Conservation (phyloP, 2,113 vertebrate genomes). For the Rhinoderma darwinii region DNA sequence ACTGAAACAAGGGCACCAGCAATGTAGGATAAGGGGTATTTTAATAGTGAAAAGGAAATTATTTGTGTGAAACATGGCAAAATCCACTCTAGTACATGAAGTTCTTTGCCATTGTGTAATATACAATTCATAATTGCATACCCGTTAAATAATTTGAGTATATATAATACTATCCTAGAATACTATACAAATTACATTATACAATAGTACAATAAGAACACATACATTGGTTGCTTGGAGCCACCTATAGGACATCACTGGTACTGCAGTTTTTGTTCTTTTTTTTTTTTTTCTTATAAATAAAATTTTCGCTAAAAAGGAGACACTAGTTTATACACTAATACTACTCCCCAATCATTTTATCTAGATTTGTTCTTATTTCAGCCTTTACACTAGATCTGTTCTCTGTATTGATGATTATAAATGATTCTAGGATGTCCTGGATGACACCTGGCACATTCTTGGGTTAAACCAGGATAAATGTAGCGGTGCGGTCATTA, state of each 20-base stretch:
- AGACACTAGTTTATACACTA: too few relatives aligned
- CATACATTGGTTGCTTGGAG: not conserved
- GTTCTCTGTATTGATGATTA: not conserved
- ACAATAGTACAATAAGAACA: not conserved
- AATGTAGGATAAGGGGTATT: not conserved
- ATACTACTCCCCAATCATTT: not conserved
- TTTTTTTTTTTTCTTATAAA: not conserved
- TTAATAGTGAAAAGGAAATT: not conserved
- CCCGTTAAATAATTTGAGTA: not conserved
- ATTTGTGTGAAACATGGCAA: too few relatives aligned
- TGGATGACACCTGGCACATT: conserved; percentile 72
- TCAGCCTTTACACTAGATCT: not conserved
- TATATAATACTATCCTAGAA: not conserved
- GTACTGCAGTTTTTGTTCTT: not conserved
- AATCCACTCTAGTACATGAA: not conserved
- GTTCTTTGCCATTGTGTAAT: not conserved
- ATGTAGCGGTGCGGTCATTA: conserved; percentile 68
- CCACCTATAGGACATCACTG: not conserved
- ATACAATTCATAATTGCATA: too few relatives aligned
- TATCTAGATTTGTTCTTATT: not conserved
- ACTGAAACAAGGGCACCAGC: not conserved
- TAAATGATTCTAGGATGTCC: conserved; percentile 72
- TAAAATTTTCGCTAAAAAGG: not conserved
- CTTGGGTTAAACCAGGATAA: conserved; percentile 69
- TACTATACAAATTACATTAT: not conserved